Percentiles rank a stretch among this genome's conserved stretches.
Evolutionary conservation across 2,113 vertebrate species (phyloP).

Genomic region (Fregetta grallaria): DNA sequence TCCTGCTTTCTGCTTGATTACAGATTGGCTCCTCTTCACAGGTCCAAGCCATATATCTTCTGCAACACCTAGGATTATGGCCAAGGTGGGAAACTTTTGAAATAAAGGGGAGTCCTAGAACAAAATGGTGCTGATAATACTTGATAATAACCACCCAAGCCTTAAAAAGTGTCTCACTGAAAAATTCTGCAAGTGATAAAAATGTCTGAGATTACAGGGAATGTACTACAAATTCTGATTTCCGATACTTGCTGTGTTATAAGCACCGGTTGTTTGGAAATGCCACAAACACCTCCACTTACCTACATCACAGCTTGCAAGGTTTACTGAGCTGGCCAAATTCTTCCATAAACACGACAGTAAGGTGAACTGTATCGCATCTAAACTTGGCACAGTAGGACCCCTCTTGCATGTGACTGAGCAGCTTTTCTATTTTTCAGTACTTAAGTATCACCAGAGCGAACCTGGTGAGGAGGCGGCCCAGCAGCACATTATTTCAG

Average conservation of each 20-base stretch:
- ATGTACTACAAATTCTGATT: not conserved
- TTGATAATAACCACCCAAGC: not conserved
- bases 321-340: not conserved
- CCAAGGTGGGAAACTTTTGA: not conserved
- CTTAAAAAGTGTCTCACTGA: not conserved
- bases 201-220: not conserved
- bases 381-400: not conserved
- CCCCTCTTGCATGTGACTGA: not conserved
- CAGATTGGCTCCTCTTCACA: not conserved
- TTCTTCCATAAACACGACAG: not conserved
- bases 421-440: not conserved
- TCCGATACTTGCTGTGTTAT: not conserved
- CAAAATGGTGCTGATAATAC: not conserved
- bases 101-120: not conserved
- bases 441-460: not conserved
- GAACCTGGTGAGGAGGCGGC: not conserved
- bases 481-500: accelerated
- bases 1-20: not conserved
- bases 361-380: not conserved
- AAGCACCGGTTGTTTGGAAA: not conserved
- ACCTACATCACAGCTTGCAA: not conserved
- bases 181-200: not conserved
- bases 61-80: not conserved
- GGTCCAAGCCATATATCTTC: not conserved
- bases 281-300: not conserved